Conservation (phyloP, 2,113 vertebrate species). For the Channa argus region DNA sequence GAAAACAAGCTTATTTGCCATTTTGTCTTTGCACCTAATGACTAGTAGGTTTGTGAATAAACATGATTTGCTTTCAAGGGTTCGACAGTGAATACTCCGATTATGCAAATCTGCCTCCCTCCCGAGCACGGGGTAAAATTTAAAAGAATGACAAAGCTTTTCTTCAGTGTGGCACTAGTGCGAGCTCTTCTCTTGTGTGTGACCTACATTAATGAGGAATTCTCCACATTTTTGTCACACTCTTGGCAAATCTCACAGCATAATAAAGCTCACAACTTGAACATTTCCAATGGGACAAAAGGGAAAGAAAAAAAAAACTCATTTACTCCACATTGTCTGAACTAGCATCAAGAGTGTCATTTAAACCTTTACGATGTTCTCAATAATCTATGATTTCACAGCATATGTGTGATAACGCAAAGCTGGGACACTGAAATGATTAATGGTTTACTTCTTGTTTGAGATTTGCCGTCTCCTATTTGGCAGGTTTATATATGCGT, state of each 20-base stretch:
- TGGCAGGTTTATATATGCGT: no score
- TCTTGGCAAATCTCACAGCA: conserved; percentile 48
- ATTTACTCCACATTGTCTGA: conserved; percentile 1
- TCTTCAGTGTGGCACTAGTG: conserved; percentile 39
- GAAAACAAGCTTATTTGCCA: conserved; percentile 54
- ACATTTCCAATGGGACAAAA: conserved; percentile 11
- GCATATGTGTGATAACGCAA: neutral
- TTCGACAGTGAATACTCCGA: conserved; percentile 71
- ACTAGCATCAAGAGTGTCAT: neutral
- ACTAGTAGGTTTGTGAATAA: conserved; percentile 72
- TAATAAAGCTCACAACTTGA: conserved; percentile 31
- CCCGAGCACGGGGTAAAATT: conserved; percentile 43
- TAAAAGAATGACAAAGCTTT: conserved; percentile 67
- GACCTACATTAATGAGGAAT: conserved; percentile 69
- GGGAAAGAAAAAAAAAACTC: neutral
- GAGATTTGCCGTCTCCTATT: neutral
- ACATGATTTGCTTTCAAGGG: conserved; percentile 68
- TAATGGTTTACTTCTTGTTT: neutral
- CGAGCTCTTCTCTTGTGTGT: conserved; percentile 38
- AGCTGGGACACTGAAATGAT: neutral
- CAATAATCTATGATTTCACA: neutral
- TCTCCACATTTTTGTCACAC: conserved; percentile 37
- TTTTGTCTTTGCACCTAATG: conserved; percentile 59
- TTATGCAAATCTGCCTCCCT: conserved; percentile 73
- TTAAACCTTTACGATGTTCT: neutral